phyloP scores from a whole-genome alignment of 2,113 vertebrate genomes.

The Epinephelus fuscoguttatus region DNA sequence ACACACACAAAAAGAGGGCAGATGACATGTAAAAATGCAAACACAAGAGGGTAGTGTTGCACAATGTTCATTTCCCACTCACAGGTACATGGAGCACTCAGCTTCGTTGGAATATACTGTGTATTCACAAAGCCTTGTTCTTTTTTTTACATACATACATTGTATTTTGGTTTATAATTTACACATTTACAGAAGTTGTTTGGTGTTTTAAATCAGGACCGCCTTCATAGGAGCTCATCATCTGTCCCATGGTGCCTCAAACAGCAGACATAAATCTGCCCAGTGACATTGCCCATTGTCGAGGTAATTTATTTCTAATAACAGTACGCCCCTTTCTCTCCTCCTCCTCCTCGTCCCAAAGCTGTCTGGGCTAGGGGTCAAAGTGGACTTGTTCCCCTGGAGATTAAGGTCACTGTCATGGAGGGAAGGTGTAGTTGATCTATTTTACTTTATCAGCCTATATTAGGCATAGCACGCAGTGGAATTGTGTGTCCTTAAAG shows the following conservation, averaged over 20 bases:
- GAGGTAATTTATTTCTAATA: conserved; percentile 30
- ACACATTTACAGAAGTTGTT: conserved; percentile 9
- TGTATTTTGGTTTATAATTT: too few species aligned
- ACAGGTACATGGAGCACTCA: conserved; percentile 28
- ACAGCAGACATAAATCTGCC: conserved; percentile 45
- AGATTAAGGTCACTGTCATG: conserved; percentile 57
- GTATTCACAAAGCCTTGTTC: conserved; percentile 8
- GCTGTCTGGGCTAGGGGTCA: conserved; percentile 42
- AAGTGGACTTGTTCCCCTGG: conserved; percentile 40
- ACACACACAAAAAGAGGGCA: conserved; percentile 1
- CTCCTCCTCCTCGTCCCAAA: conserved; percentile 6
- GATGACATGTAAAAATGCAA: conserved; percentile 37
- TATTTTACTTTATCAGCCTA: conserved; percentile 77
- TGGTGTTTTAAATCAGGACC: conserved; percentile 22
- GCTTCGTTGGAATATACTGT: conserved; percentile 15
- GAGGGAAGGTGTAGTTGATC: conserved; percentile 59
- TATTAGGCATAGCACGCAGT: conserved; percentile 76
- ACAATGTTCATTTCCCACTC: conserved; percentile 51
- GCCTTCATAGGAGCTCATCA: conserved; percentile 23
- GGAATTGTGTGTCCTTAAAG: conserved; percentile 64
- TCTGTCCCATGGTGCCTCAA: conserved; percentile 75
- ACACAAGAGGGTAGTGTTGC: conserved; percentile 70
- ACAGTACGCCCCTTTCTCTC: conserved; percentile 3
- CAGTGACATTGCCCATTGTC: conserved; percentile 34
- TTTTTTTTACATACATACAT: neutral